These are phyloP conservation scores for Cassiopea andromeda DNA, from an alignment of 30 jellyfish, hydroid and myxozoan species.

Conservation along the genomic window DNA sequence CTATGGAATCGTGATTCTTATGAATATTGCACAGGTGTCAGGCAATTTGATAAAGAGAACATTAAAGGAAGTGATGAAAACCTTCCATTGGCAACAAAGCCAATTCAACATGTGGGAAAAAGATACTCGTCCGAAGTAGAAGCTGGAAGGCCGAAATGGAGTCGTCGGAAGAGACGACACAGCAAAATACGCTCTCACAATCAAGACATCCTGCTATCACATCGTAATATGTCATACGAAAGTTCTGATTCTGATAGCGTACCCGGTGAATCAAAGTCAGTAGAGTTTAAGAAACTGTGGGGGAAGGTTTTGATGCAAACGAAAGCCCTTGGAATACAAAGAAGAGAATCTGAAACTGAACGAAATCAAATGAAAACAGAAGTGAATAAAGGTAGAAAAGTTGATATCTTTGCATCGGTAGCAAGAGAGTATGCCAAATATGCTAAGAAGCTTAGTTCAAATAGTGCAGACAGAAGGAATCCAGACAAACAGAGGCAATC, in stretches of 20 bases:
- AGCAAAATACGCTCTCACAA: neutral
- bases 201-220: neutral
- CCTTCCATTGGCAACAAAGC: no score
- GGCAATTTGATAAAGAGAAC: no score
- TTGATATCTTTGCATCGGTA: neutral
- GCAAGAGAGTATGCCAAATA: neutral
- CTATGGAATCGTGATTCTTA: no score
- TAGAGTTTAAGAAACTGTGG: neutral
- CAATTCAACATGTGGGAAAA: no score
- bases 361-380: neutral
- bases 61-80: no score
- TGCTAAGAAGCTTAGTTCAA: neutral
- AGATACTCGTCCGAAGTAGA: no score
- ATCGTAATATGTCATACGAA: neutral
- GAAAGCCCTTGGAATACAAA: neutral
- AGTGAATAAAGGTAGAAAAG: neutral
- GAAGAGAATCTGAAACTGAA: neutral
- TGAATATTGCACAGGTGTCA: no score
- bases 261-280: neutral
- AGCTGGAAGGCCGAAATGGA: neutral
- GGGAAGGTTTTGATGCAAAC: neutral
- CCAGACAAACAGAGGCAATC: neutral
- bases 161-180: neutral
- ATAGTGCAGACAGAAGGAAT: neutral
- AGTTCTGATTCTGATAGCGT: neutral